Conservation (phyloP, 2,888 invertebrate species). For the Octonoba sinensis region DNA sequence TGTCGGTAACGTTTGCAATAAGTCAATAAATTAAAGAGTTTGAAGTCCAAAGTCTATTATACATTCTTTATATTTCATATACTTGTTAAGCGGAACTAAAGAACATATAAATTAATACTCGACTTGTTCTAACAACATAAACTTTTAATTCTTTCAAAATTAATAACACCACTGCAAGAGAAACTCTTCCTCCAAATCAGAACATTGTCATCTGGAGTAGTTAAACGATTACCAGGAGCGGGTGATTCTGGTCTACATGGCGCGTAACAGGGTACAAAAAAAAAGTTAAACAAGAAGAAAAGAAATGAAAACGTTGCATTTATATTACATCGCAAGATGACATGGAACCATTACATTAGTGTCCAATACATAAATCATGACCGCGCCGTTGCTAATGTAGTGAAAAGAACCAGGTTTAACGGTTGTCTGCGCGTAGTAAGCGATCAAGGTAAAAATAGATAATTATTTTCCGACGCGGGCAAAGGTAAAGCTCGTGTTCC, state of each 20-base stretch:
- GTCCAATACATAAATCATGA: conserved; percentile 61
- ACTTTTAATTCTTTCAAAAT: conserved; percentile 20
- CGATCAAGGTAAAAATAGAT: conserved; percentile 64
- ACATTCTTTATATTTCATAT: no score
- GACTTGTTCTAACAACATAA: no score
- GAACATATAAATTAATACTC: no score
- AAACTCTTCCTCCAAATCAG: conserved; percentile 13
- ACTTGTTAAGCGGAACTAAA: no score
- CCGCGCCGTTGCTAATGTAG: conserved; percentile 59
- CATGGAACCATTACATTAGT: conserved; percentile 56
- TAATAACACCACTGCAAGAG: conserved; percentile 23
- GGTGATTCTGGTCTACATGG: conserved; percentile 15
- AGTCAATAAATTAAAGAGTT: no score
- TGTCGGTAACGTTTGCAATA: no score
- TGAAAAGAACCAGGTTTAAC: conserved; percentile 58
- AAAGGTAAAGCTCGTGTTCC: conserved; percentile 57
- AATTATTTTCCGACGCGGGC: conserved; percentile 55
- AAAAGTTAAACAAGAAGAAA: conserved; percentile 19
- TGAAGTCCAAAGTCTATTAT: no score
- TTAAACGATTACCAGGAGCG: conserved; percentile 47
- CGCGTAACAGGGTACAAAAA: conserved; percentile 33
- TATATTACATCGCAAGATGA: conserved; percentile 29
- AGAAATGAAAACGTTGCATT: conserved; percentile 55
- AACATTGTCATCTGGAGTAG: conserved; percentile 40
- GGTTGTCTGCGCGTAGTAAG: conserved; percentile 61